These are phyloP conservation scores for Thunnus albacares DNA, from an alignment of 2,797 vertebrate genomes.

Conservation along the genomic window DNA sequence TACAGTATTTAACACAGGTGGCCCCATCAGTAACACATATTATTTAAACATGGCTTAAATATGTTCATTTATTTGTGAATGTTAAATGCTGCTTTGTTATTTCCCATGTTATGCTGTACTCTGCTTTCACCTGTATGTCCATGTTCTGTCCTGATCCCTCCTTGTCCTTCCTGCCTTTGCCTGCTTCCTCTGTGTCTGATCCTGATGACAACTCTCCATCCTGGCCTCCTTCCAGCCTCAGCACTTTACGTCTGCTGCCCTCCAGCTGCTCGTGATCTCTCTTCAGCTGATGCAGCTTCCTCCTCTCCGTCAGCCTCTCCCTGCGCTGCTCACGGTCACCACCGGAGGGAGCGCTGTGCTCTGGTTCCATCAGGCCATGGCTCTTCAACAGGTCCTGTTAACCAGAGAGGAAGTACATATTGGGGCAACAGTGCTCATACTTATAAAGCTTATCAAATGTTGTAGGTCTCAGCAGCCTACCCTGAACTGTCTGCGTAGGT, in stretches of 20 bases:
- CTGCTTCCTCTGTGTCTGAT: constrained; percentile 81
- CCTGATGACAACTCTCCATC: constrained; percentile 82
- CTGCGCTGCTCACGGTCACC: constrained; percentile 83
- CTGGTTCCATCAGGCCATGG: constrained; percentile 85
- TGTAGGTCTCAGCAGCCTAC: constrained; percentile 51
- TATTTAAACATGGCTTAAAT: background rate
- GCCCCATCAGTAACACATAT: too few species aligned
- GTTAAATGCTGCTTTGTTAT: background rate
- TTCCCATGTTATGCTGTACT: background rate
- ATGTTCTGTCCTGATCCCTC: constrained; percentile 64
- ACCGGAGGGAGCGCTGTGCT: background rate
- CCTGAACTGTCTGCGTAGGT: constrained; percentile 95
- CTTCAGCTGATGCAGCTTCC: constrained; percentile 88
- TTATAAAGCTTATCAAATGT: background rate
- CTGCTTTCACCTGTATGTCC: constrained; percentile 91
- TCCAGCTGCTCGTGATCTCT: constrained; percentile 86
- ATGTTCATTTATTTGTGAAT: background rate
- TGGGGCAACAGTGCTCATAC: background rate
- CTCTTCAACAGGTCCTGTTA: constrained; percentile 88
- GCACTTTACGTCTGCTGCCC: constrained; percentile 87
- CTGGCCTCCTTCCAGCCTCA: constrained; percentile 85
- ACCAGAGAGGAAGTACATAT: background rate
- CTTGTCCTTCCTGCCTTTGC: constrained; percentile 46
- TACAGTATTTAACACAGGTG: background rate
- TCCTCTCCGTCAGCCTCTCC: constrained; percentile 84